Percentiles rank a stretch among this genome's conserved stretches.
Conservation (phyloP, 2,797 vertebrate species). For the Epinephelus malabaricus region DNA sequence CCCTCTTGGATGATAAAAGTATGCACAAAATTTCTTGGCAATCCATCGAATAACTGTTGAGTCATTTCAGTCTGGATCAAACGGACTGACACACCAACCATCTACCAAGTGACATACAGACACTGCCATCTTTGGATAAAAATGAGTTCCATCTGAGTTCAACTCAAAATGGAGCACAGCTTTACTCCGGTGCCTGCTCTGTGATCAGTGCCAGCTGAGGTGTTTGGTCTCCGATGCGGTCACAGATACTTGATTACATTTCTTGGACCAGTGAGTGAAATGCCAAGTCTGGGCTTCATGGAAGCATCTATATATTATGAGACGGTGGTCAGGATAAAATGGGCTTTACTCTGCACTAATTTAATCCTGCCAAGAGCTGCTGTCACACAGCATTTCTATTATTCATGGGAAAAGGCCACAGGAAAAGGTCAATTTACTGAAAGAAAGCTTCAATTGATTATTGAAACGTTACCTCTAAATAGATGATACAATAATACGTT, state of each 20-base stretch:
- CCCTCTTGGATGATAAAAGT: not conserved
- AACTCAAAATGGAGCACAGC: not conserved
- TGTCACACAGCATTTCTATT: slow-evolving; percentile 68
- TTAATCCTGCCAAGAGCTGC: slow-evolving; percentile 64
- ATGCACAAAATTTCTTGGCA: not conserved
- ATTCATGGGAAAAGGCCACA: slow-evolving; percentile 64
- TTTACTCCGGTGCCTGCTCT: slow-evolving; percentile 4
- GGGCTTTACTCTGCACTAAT: slow-evolving; percentile 62
- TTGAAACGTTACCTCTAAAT: slow-evolving; percentile 62
- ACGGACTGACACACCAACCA: not conserved
- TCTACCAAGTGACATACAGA: no score
- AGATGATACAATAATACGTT: slow-evolving; percentile 37
- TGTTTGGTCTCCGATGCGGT: slow-evolving; percentile 6
- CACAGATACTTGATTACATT: slow-evolving; percentile 49
- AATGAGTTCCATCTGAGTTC: not conserved
- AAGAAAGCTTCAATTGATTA: slow-evolving; percentile 59
- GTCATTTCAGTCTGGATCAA: not conserved
- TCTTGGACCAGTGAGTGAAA: slow-evolving; percentile 54
- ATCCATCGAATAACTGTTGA: not conserved
- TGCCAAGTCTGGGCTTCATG: slow-evolving; percentile 55
- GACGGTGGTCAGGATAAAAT: slow-evolving; percentile 57
- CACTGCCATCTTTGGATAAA: not conserved
- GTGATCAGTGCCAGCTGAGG: slow-evolving; percentile 12
- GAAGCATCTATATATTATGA: slow-evolving; percentile 55
- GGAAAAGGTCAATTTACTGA: slow-evolving; percentile 69